Conservation (phyloP, 1,140 invertebrate genomes). For the Scaptomyza graminum region DNA sequence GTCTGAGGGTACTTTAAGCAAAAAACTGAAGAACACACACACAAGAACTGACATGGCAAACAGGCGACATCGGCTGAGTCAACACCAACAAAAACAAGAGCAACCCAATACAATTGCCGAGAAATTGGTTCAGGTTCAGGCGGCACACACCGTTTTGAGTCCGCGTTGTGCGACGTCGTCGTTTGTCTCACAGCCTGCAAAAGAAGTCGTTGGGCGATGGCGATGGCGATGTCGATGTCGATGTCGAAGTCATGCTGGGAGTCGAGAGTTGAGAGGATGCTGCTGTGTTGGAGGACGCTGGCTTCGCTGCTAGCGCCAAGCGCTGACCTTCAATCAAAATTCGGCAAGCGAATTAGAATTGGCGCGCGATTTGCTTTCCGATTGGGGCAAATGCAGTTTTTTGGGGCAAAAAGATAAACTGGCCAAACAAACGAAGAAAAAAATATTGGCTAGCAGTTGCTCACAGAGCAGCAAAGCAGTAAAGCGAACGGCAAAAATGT, state of each 20-base stretch:
- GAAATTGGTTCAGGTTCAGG: constrained; percentile 65
- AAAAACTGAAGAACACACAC: constrained; percentile 30
- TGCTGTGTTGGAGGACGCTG: constrained; percentile 18
- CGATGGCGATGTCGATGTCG: not conserved
- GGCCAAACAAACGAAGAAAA: constrained; percentile 23
- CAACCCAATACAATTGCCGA: constrained; percentile 37
- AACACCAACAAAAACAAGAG: constrained; percentile 28
- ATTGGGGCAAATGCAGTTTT: constrained; percentile 61
- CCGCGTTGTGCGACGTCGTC: constrained; percentile 65
- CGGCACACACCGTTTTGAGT: constrained; percentile 50
- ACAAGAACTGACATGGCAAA: too few species aligned
- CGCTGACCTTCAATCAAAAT: constrained; percentile 69
- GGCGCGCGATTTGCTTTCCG: constrained; percentile 67
- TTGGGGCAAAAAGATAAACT: constrained; percentile 75
- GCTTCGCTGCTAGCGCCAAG: constrained; percentile 29
- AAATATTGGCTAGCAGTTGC: constrained; percentile 10
- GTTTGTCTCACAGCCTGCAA: constrained; percentile 70
- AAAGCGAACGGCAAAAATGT: constrained; percentile 70
- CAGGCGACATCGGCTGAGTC: constrained; percentile 34
- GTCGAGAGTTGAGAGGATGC: constrained; percentile 9
- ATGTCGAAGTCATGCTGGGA: constrained; percentile 10
- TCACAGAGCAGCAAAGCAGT: constrained; percentile 37
- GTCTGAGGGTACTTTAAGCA: constrained; percentile 2
- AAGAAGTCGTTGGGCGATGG: constrained; percentile 30
- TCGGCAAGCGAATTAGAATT: constrained; percentile 73